Evolutionary conservation across 2,888 invertebrate species (phyloP).

Genomic region (Cyaniris semiargus): DNA sequence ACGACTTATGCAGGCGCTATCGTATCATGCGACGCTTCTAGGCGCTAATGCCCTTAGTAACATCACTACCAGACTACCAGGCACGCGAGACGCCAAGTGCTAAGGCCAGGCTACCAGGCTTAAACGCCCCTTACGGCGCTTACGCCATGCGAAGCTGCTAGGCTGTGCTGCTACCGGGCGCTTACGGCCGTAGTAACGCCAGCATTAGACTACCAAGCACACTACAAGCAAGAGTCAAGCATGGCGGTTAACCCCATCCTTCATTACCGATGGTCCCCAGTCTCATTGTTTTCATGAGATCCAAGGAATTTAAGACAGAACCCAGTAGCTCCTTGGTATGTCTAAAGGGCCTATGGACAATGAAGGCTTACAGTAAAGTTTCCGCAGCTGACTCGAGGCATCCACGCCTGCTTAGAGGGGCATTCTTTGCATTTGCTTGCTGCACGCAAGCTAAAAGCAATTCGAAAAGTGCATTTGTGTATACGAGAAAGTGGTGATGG

Average conservation of each 20-base stretch:
- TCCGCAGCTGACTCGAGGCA: not conserved
- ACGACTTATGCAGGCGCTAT: too few relatives aligned
- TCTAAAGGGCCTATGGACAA: not conserved
- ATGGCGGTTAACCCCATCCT: not conserved
- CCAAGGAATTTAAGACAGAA: not conserved
- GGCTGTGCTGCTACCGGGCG: too few relatives aligned
- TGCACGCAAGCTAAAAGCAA: constrained; percentile 14
- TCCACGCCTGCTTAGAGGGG: not conserved
- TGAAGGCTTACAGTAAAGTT: not conserved
- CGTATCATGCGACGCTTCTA: not conserved
- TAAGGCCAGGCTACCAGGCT: too few relatives aligned
- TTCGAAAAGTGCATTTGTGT: constrained; percentile 6
- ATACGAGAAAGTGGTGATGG: not conserved
- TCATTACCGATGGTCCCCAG: not conserved
- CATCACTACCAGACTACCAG: too few relatives aligned
- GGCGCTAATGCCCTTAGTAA: not conserved
- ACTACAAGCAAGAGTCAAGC: too few relatives aligned
- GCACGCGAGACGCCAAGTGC: too few relatives aligned
- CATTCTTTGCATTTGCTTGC: constrained; percentile 11
- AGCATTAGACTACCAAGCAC: too few relatives aligned
- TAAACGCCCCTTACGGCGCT: too few relatives aligned
- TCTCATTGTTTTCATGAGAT: not conserved
- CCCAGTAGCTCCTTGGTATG: not conserved
- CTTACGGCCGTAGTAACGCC: too few relatives aligned
- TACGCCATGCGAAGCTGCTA: too few relatives aligned